phyloP scores from a whole-genome alignment of 2,888 invertebrate genomes.

The Mimachlamys varia region DNA sequence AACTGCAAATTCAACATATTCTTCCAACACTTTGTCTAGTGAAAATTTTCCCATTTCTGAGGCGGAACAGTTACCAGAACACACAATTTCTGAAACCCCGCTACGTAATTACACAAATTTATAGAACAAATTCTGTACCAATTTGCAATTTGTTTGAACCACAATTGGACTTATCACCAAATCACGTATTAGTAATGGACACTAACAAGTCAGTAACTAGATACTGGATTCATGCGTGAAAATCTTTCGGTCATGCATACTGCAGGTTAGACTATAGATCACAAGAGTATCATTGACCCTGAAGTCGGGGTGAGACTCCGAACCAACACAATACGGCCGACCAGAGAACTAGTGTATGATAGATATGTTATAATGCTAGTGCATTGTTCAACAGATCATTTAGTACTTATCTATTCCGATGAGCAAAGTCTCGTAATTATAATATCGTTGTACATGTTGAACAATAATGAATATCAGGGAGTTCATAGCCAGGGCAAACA shows the following conservation, averaged over 20 bases:
- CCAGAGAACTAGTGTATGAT: neutral
- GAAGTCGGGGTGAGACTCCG: neutral
- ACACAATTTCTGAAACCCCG: neutral
- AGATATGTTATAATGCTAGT: neutral
- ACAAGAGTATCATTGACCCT: conserved; percentile 23
- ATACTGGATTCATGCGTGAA: conserved; percentile 22
- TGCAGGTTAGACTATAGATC: conserved; percentile 27
- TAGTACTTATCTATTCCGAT: conserved; percentile 9
- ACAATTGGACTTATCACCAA: conserved; percentile 9
- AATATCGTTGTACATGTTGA: neutral
- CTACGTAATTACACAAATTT: neutral
- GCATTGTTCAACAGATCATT: conserved; percentile 31
- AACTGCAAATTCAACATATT: neutral
- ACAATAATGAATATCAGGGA: neutral
- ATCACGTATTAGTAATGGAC: conserved; percentile 13
- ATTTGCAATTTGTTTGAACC: conserved; percentile 26
- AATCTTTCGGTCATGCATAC: neutral
- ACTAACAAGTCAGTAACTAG: neutral
- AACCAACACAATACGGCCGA: neutral
- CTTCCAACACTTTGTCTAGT: neutral
- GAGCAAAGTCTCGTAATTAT: neutral
- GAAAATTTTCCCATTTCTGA: conserved; percentile 5
- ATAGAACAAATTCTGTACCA: conserved; percentile 23
- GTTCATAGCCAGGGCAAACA: neutral
- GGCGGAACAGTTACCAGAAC: neutral